phyloP scores from a whole-genome alignment of 2,888 invertebrate species.

The Agriopis marginaria region DNA sequence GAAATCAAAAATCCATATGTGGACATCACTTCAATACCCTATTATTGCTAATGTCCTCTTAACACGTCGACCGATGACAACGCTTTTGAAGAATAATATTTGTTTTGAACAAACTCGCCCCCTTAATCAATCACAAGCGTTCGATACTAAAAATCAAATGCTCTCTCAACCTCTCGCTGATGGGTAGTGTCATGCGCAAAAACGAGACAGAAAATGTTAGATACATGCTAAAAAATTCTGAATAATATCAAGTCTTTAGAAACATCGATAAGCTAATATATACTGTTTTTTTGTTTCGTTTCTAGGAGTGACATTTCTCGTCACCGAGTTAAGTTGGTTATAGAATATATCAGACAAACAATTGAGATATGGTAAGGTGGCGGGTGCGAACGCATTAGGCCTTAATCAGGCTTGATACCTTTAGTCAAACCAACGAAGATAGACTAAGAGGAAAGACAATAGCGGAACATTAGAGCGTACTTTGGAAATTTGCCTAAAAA shows the following conservation, averaged over 20 bases:
- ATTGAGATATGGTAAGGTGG: too few species aligned
- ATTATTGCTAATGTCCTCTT: constrained; percentile 50
- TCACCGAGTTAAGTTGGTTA: too few species aligned
- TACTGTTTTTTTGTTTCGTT: too few species aligned
- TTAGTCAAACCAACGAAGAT: too few species aligned
- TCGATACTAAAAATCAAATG: not conserved
- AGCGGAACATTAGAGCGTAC: too few species aligned
- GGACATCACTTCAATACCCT: constrained; percentile 42
- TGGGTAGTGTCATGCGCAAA: not conserved
- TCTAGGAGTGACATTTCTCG: too few species aligned
- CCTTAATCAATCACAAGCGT: not conserved
- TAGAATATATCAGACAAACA: too few species aligned
- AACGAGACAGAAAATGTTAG: not conserved
- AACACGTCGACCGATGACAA: constrained; percentile 39
- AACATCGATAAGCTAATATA: not conserved
- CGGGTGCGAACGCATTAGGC: too few species aligned
- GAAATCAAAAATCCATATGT: constrained; percentile 28
- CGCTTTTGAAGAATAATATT: not conserved
- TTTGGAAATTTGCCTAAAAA: too few species aligned
- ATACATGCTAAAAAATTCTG: not conserved
- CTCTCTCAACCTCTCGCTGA: not conserved
- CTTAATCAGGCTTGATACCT: too few species aligned
- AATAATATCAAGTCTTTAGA: not conserved
- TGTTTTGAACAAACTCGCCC: not conserved
- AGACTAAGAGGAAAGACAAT: too few species aligned